Base-by-base conservation (phyloP, 2,113 vertebrate genomes). In the Cyanocitta stelleri region DNA sequence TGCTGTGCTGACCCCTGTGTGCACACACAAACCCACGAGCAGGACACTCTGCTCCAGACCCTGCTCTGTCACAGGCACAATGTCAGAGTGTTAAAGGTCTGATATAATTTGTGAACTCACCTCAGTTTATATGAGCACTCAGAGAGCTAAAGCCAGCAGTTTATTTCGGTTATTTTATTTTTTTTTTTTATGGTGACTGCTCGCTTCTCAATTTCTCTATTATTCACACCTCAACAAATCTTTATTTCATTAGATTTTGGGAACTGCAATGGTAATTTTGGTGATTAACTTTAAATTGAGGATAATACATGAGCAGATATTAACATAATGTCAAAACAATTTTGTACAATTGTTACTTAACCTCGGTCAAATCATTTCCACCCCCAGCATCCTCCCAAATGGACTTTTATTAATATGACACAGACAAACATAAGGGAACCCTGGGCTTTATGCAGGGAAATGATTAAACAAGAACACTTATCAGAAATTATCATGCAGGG, bases 291-390 rank as follows among this genome's bases (percentile, higher is more conserved):
- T 98, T 97, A 96, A 98, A 98, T 97, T 97, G 96, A 86, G 89
- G 93, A 96, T 97, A 97, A 97, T 97, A 92, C 43, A 85, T 0
- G 81, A 96, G 93, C 85, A 97, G 92, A 92, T 92, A 97, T 98
- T 98, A 97, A 94, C 96, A 96, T 96, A 96, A 97, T 97, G 97
- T 98, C 97, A 97, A 98, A 98, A 98, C 96, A 97, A 97, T 98
- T 97, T 95, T 89, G 87, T 95, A 95, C 88, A 97, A 97, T 97
- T 97, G 96, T 97, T 97, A 96, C 90, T 97, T 98, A 98, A 98
- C 96, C 97, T 97, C 1, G 35, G 48, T 93, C 95, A 96, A 95
- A 94, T 90, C 22, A 85, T 95, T 93, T 86, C 93, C 90, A 92
- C 92, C 93, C 81, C n/a, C 76, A 33, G 80, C 7, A 0, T 72